Percentiles rank a stretch among this genome's conserved stretches.
Conservation (phyloP, 2,797 vertebrate genomes). For the Perodicticus potto region DNA sequence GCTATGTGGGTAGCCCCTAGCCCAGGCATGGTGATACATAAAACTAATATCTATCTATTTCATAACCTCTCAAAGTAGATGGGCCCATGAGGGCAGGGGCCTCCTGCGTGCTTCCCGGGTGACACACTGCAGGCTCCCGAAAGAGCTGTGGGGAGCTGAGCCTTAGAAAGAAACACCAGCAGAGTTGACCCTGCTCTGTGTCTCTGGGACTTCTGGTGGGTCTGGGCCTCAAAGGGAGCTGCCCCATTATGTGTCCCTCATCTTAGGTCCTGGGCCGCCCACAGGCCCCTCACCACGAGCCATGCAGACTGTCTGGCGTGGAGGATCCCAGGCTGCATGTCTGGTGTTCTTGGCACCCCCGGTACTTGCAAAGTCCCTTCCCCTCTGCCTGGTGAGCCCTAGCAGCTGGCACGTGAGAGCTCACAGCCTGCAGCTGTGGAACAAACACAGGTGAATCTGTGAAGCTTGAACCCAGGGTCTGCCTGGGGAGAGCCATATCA, state of each 20-base stretch:
- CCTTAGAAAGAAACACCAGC: not conserved
- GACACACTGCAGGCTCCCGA: not conserved
- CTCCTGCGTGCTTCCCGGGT: accelerated
- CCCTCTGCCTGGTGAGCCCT: not conserved
- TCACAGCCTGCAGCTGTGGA: not conserved
- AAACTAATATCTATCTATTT: accelerated
- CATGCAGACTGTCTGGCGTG: not conserved
- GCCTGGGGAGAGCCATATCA: not conserved
- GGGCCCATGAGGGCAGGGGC: not conserved
- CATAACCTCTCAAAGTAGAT: not conserved
- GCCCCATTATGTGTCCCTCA: not conserved
- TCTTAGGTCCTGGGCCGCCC: not conserved
- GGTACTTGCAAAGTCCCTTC: not conserved
- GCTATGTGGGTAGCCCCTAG: not conserved
- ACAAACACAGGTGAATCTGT: not conserved
- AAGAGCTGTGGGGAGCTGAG: not conserved
- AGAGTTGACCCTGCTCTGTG: not conserved
- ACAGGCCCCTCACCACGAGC: not conserved
- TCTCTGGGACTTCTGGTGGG: not conserved
- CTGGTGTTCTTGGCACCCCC: not conserved
- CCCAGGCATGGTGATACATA: not conserved
- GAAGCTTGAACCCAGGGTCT: not conserved
- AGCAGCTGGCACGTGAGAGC: not conserved
- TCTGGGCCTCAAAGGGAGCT: not conserved
- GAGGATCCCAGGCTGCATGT: not conserved